Base-by-base conservation (phyloP, 2,113 vertebrate species). In the Eudyptes chrysolophus region DNA sequence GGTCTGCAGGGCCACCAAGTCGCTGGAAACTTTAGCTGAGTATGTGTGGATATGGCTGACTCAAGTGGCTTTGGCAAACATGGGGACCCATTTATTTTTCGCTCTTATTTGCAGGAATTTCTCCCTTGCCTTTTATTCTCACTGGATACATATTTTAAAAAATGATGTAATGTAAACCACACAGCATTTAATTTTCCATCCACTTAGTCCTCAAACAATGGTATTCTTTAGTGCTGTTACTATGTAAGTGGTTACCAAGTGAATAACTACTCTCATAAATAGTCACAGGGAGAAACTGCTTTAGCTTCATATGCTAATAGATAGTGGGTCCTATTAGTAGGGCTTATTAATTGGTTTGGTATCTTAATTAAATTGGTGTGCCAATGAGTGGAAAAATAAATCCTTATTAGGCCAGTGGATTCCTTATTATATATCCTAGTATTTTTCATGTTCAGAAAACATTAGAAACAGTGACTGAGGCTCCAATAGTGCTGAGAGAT, bases 271-370 rank as follows among this genome's bases (percentile, higher is more conserved):
- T 55, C 70, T 94, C 74, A 72, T 92, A 95, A 96, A 95, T 80
- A 91, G 87, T 87, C 84, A 40, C 61, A 40, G 78, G 91, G 82
- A 94, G 66, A 95, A 96, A 96, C 74, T 89, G 62, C 87, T 90
- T 94, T 85, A 92, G 49, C 74, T 94, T 91, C 70, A 69, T 88
- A 93, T 93, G 84, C 85, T 96, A 88, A 90, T 92, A 76, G 81
- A 79, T 66, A 84, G 58, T 80, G 40, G 54, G 42, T 72, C 87
- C 96, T 97, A 89, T 94, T 97, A 95, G 87, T n/a, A 76, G 46
- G 78, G 26, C 42, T 96, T 93, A 95, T 93, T 96, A 97, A 96
- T 96, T 96, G 81, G 84, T 87, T 93, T 91, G 84, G 77, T 87
- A 51, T 87, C 89, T 87, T 94, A 96, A 94, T 97, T 96, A 92